A percentile compares a stretch with the other conserved stretches of the same genome.
Evolutionary conservation across 2,113 vertebrate genomes (phyloP).

Genomic region (Etheostoma cragini): DNA sequence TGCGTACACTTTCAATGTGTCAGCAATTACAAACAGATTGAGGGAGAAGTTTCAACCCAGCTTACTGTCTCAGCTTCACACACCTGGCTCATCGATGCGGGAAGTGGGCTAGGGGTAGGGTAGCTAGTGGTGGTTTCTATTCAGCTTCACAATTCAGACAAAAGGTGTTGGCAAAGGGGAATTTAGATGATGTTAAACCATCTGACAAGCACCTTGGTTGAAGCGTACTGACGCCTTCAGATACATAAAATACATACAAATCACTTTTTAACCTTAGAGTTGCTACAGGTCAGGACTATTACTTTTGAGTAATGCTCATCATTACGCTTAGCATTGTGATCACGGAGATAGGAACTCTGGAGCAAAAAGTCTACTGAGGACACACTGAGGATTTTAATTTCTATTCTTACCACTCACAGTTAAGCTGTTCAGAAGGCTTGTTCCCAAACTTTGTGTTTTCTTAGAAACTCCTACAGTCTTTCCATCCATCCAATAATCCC

Average conservation of each 20-base stretch:
- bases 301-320: not conserved
- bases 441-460: constrained; percentile 9
- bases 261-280: not conserved
- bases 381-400: constrained; percentile 12
- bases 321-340: not conserved
- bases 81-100: not conserved
- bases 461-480: constrained; percentile 1
- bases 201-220: not conserved
- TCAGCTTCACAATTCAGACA: not conserved
- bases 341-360: not conserved
- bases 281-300: not conserved
- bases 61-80: not conserved
- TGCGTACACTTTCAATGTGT: not conserved
- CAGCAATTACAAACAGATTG: not conserved
- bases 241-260: not conserved
- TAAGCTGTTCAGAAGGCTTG: constrained; percentile 12
- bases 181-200: not conserved
- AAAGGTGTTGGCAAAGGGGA: not conserved
- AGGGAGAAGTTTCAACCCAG: not conserved
- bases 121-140: not conserved
- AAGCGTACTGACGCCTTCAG: not conserved
- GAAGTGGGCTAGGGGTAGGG: not conserved
- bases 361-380: constrained; percentile 9
- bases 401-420: constrained; percentile 13
- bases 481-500: constrained; percentile 13